These are phyloP conservation scores for Geococcyx californianus DNA, from an alignment of 2,113 vertebrate species.

Conservation along the genomic window DNA sequence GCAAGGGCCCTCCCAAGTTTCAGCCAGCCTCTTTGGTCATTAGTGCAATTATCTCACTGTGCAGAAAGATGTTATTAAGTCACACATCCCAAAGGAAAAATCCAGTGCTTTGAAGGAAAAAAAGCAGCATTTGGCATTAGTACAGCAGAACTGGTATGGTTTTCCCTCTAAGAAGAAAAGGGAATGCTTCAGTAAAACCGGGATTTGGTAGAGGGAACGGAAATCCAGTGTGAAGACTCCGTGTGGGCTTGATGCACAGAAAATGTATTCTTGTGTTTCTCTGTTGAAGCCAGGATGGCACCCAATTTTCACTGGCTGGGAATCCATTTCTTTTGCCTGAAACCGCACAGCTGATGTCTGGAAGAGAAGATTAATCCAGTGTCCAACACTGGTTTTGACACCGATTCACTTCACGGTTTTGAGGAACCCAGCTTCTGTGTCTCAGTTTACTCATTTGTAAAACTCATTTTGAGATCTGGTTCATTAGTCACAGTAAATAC, in stretches of 20 bases:
- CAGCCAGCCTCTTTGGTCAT: neutral
- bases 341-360: neutral
- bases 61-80: neutral
- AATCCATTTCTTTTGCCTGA: neutral
- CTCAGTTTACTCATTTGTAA: neutral
- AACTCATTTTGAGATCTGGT: neutral
- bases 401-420: neutral
- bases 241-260: neutral
- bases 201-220: neutral
- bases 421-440: neutral
- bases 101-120: neutral
- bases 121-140: neutral
- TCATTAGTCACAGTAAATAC: neutral
- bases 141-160: neutral
- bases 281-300: neutral
- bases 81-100: neutral
- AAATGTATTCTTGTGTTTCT: neutral
- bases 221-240: rapidly evolving
- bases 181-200: neutral
- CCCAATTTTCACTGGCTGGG: neutral
- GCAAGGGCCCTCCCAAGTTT: neutral
- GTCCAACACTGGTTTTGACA: neutral
- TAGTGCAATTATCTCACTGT: neutral
- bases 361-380: neutral
- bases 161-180: neutral